Percentiles rank a stretch among this genome's conserved stretches.
Conservation (phyloP, 2,888 invertebrate genomes). For the Folsomia manolachei region DNA sequence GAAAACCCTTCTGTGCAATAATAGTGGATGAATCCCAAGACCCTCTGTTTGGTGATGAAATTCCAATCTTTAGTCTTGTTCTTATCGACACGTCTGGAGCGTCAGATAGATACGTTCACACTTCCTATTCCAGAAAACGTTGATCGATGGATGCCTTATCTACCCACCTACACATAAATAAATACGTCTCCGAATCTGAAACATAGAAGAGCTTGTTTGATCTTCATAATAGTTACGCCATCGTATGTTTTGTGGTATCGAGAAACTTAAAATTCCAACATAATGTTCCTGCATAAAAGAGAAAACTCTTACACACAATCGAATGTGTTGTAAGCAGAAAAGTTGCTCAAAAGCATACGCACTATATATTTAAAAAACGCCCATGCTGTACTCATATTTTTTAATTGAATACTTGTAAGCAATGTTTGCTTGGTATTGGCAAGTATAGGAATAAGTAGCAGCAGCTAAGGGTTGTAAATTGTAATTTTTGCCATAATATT, state of each 20-base stretch:
- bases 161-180: neutral
- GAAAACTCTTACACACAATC: too few species aligned
- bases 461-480: too few species aligned
- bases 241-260: neutral
- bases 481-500: neutral
- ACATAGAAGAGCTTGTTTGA: conserved; percentile 3
- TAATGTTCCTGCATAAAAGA: neutral
- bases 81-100: conserved; percentile 46
- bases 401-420: neutral
- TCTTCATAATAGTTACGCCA: neutral
- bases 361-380: neutral
- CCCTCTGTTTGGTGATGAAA: conserved; percentile 34
- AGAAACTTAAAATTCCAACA: neutral
- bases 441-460: conserved; percentile 18
- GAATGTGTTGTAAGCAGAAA: neutral
- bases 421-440: neutral
- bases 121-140: conserved; percentile 28
- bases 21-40: conserved; percentile 43
- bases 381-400: neutral
- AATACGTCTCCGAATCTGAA: conserved; percentile 5
- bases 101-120: conserved; percentile 46
- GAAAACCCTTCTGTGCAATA: conserved; percentile 46
- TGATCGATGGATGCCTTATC: neutral
- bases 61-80: conserved; percentile 39
- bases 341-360: neutral